Evolutionary conservation across 2,113 vertebrate species (phyloP).

Genomic region (Oncorhynchus mykiss): DNA sequence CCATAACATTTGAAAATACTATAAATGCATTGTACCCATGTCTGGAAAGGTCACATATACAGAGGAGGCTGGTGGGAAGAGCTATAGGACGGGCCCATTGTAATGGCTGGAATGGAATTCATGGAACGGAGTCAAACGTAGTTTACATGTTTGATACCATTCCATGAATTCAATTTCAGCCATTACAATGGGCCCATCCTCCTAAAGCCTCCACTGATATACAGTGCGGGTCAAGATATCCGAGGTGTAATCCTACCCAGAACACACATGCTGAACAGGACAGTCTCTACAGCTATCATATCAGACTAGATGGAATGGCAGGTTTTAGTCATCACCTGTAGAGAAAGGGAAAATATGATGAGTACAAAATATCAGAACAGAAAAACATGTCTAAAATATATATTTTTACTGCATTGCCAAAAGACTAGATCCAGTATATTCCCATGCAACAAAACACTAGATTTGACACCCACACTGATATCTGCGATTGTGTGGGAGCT

Average conservation of each 20-base stretch:
- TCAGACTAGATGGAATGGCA: neutral
- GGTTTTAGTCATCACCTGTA: conserved; percentile 62
- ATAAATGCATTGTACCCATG: conserved; percentile 5
- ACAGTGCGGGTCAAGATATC: conserved; percentile 42
- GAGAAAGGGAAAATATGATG: conserved; percentile 9
- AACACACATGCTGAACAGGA: conserved; percentile 11
- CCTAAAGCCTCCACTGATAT: no score
- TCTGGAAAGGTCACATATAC: conserved; percentile 19
- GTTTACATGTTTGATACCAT: no score
- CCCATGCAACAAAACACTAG: neutral
- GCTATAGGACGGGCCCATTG: no score
- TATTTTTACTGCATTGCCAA: no score
- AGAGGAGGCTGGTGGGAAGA: no score
- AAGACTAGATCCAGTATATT: no score
- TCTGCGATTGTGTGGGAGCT: neutral
- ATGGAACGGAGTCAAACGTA: no score
- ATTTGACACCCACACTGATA: no score
- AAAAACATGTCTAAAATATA: neutral
- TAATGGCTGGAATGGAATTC: no score
- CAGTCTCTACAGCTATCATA: conserved; percentile 12
- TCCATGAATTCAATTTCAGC: no score
- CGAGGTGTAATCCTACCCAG: neutral
- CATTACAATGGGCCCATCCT: no score
- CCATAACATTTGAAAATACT: conserved; percentile 9
- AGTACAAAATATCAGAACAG: conserved; percentile 6